Evolutionary conservation across 2,888 invertebrate genomes (phyloP).

Genomic region (Cyclophora punctaria): DNA sequence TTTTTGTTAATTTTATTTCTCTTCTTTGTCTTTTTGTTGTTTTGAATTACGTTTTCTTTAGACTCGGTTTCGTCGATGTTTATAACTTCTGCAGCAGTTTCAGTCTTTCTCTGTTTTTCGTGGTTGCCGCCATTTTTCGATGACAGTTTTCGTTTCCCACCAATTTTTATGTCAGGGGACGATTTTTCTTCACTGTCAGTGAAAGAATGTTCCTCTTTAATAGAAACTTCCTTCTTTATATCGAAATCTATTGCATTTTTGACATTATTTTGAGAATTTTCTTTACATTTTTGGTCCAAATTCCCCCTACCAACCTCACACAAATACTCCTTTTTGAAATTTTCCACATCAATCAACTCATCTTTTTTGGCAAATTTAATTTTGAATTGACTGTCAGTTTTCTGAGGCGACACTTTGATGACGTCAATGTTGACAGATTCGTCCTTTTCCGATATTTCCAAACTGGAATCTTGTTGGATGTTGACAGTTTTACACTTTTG

Average conservation of each 20-base stretch:
- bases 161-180: neutral
- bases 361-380: slow-evolving; percentile 36
- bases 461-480: slow-evolving; percentile 37
- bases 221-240: no score
- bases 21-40: slow-evolving; percentile 1
- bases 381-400: slow-evolving; percentile 27
- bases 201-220: no score
- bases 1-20: slow-evolving; percentile 8
- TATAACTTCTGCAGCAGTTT: no score
- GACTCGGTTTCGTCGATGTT: neutral
- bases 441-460: slow-evolving; percentile 49
- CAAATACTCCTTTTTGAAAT: slow-evolving; percentile 49
- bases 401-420: slow-evolving; percentile 20
- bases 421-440: slow-evolving; percentile 41
- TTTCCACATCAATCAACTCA: slow-evolving; percentile 40
- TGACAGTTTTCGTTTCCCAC: neutral
- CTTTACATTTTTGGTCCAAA: no score
- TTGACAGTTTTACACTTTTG: slow-evolving; percentile 40
- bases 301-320: slow-evolving; percentile 34
- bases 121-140: neutral
- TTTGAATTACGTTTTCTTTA: slow-evolving; percentile 2
- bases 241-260: neutral
- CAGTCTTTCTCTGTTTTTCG: neutral
- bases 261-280: neutral
- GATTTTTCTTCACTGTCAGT: no score